phyloP scores from a whole-genome alignment of 1,140 invertebrate species.

The Papilio glaucus region DNA sequence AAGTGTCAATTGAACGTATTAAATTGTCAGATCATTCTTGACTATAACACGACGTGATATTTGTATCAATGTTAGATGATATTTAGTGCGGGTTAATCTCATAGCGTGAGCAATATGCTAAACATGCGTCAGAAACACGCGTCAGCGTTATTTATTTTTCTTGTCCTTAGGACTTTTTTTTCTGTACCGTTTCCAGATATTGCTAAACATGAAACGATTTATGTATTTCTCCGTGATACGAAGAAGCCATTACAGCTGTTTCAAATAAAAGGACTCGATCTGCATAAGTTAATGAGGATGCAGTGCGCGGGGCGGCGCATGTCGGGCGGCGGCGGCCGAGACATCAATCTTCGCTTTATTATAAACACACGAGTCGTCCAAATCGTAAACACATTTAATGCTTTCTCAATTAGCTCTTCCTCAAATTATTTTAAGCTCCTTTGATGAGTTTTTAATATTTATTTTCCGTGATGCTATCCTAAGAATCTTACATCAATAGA shows the following conservation, averaged over 20 bases:
- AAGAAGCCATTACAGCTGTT: constrained; percentile 30
- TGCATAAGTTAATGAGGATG: constrained; percentile 70
- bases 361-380: constrained; percentile 72
- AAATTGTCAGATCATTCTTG: too few species aligned
- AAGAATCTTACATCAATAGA: too few species aligned
- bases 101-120: too few species aligned
- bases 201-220: constrained; percentile 18
- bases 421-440: background rate
- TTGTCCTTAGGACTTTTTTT: too few species aligned
- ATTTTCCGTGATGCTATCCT: constrained; percentile 16
- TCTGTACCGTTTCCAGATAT: background rate
- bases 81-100: too few species aligned
- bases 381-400: constrained; percentile 77
- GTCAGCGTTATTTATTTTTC: too few species aligned
- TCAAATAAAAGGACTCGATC: constrained; percentile 65
- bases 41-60: too few species aligned
- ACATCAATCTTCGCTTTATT: constrained; percentile 77
- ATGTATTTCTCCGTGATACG: background rate
- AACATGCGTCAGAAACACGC: too few species aligned
- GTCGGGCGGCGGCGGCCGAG: constrained; percentile 48
- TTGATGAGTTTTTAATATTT: constrained; percentile 6
- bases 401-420: constrained; percentile 52
- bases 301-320: constrained; percentile 52
- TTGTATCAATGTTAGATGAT: too few species aligned
- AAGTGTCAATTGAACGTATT: too few species aligned